A percentile compares a stretch with the other conserved stretches of the same genome.
Conservation (phyloP, 2,888 invertebrate species). For the Crematogaster levior region DNA sequence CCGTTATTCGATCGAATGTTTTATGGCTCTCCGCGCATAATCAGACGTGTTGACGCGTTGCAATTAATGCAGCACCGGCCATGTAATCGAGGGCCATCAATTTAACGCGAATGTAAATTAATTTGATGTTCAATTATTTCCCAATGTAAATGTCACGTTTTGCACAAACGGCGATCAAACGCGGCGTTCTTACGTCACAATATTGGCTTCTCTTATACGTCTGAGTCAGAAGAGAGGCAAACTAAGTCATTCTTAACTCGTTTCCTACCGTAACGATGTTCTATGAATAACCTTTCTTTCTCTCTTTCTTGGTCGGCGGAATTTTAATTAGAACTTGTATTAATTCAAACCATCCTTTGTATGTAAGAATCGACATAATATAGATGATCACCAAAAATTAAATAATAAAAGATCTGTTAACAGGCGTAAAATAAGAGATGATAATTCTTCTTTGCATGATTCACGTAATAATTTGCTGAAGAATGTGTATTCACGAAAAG, state of each 20-base stretch:
- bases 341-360: background rate
- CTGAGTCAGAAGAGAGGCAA: background rate
- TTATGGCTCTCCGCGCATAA: background rate
- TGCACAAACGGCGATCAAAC: slow-evolving; percentile 8
- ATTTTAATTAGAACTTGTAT: slow-evolving; percentile 1
- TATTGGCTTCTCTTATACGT: background rate
- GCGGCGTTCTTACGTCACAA: background rate
- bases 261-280: background rate
- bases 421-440: background rate
- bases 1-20: slow-evolving; percentile 6
- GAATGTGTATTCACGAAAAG: background rate
- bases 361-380: background rate
- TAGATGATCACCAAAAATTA: background rate
- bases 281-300: background rate
- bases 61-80: background rate
- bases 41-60: background rate
- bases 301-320: background rate
- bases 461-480: background rate
- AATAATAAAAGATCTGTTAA: background rate
- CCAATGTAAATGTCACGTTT: slow-evolving; percentile 4
- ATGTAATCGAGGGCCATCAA: background rate
- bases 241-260: background rate
- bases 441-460: background rate
- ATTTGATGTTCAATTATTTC: background rate
- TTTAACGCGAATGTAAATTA: slow-evolving; percentile 13